Evolutionary conservation across 2,888 invertebrate genomes (phyloP), one percentile per base, ranked within the genome.

Genomic region (Anoplius nigerrimus): DNA sequence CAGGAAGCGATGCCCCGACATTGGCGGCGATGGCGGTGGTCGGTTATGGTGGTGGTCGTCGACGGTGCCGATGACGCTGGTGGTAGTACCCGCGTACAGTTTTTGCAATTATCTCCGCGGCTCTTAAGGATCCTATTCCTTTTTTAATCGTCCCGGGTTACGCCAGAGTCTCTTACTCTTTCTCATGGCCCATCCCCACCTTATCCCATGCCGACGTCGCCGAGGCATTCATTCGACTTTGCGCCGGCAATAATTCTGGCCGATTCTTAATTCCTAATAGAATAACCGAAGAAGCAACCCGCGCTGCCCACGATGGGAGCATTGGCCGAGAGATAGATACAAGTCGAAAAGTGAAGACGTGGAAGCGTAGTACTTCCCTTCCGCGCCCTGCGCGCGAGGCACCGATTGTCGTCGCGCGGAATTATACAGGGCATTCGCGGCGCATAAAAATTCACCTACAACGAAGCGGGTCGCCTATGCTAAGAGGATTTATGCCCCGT

Each of bases 41-140:
- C 55, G 16, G 45, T 21, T 48, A 52, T 48, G 62, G 59, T 69
- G 69, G 57, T 62, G 34, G 34, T 34, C 11, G 34, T 34, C 11
- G 11, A 13, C 34, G 11, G 11, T 34, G 34, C 34, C 34, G 34
- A 34, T 34, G 34, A 34, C 8, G 34, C 34, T 34, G 34, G 34
- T 34, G 11, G 34, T 34, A 11, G 34, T 34, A 34, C 34, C 34
- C 34, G 34, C 34, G 34, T 34, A 34, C 34, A 79, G 72, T 86
- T 86, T 86, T 86, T 86, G 86, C 84, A 86, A 86, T 86, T 86
- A 86, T 84, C 82, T 76, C 69, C 66, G 66, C 55, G 65, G 66
- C 78, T 74, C 80, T 79, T 76, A 76, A 76, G 72, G 71, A 63
- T 68, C 51, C 62, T 70, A 21, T 55, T 72, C 61, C 11, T 69